Conservation (phyloP, 2,888 invertebrate genomes). For the Tetranychus truncatus region DNA sequence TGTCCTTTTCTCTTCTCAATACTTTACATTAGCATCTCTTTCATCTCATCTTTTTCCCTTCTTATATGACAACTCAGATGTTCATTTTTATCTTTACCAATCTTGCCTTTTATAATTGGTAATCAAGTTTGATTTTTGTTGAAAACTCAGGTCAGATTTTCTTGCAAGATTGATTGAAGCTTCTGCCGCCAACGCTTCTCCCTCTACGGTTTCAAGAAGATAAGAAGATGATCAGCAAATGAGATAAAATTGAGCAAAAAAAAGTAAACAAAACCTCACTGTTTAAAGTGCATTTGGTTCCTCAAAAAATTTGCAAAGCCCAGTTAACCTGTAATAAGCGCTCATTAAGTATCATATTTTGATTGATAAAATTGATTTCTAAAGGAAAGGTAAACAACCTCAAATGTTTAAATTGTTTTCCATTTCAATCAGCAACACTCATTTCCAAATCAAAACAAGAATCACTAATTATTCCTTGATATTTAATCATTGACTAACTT, state of each 20-base stretch:
- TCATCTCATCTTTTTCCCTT: slow-evolving; percentile 2
- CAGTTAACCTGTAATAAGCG: not conserved
- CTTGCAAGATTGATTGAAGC: not conserved
- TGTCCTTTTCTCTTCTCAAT: not conserved
- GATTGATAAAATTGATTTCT: not conserved
- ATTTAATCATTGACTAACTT: too few species aligned
- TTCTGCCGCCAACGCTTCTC: not conserved
- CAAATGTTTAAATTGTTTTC: not conserved
- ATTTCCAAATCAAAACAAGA: too few species aligned
- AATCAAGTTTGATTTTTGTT: not conserved
- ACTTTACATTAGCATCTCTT: not conserved
- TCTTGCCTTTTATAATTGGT: not conserved
- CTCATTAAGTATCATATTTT: too few species aligned
- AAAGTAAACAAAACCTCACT: not conserved
- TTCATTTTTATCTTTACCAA: not conserved
- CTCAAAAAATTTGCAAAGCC: not conserved
- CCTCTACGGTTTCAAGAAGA: not conserved
- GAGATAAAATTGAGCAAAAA: not conserved
- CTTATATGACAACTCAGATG: not conserved
- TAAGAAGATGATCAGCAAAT: not conserved
- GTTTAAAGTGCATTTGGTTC: not conserved
- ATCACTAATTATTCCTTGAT: too few species aligned
- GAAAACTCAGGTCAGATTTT: not conserved
- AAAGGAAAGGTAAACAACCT: not conserved
- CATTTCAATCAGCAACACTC: not conserved